Evolutionary conservation across 2,113 vertebrate species (phyloP).

Genomic region (Accipiter virgatus): DNA sequence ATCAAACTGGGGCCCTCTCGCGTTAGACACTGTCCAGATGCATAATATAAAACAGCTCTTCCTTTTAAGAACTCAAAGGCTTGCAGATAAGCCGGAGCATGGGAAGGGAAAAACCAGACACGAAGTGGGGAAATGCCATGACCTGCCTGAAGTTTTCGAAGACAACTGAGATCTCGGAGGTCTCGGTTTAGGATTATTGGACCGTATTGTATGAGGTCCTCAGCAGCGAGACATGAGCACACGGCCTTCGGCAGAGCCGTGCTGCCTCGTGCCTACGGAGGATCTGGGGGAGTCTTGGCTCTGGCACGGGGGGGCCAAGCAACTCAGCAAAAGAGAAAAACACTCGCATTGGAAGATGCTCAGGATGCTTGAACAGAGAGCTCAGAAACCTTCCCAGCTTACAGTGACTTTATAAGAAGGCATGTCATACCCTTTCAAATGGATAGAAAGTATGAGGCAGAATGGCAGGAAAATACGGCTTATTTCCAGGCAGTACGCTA

Average conservation of each 20-base stretch:
- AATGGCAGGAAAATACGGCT: slow-evolving; percentile 20
- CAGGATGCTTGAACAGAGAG: not conserved
- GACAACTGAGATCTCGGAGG: not conserved
- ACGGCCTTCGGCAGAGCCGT: not conserved
- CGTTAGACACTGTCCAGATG: slow-evolving; percentile 45
- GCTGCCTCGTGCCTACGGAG: not conserved
- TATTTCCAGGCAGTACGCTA: not conserved
- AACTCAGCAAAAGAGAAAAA: not conserved
- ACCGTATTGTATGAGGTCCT: not conserved
- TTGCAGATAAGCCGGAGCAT: slow-evolving; percentile 32
- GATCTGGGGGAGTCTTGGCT: not conserved
- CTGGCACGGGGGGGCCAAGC: not conserved
- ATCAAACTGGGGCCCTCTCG: slow-evolving; percentile 36
- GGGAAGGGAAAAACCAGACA: slow-evolving; percentile 18
- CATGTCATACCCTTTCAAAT: slow-evolving; percentile 1
- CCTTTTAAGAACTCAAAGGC: slow-evolving; percentile 2
- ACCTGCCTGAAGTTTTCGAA: not conserved
- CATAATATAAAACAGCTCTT: slow-evolving; percentile 32
- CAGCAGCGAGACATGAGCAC: not conserved
- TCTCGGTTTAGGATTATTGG: not conserved
- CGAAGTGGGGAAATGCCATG: not conserved
- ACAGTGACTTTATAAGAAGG: not conserved
- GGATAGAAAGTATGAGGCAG: not conserved
- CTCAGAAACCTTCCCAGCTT: not conserved
- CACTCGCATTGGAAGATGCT: not conserved